phyloP scores from a whole-genome alignment of 1,140 invertebrate genomes.

The Brachionus paranguensis region DNA sequence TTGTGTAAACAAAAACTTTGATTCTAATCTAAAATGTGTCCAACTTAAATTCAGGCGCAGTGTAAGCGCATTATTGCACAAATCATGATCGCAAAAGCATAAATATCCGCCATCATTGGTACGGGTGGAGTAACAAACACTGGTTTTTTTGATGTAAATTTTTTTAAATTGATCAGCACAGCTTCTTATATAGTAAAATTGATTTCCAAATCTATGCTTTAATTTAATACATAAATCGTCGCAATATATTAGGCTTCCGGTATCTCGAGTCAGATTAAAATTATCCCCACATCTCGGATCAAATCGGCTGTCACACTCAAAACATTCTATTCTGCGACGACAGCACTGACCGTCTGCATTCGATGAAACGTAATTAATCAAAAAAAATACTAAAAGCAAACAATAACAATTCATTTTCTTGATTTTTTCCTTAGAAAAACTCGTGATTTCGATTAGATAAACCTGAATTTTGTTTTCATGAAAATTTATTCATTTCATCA shows the following conservation, averaged over 20 bases:
- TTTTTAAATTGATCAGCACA: slow-evolving; percentile 39
- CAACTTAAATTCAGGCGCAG: background rate
- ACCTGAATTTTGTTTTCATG: background rate
- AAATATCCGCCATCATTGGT: slow-evolving; percentile 21
- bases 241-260: background rate
- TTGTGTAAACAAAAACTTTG: background rate
- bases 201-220: slow-evolving; percentile 28
- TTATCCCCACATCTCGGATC: slow-evolving; percentile 27
- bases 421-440: background rate
- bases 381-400: background rate
- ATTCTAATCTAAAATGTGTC: background rate
- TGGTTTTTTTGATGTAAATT: slow-evolving; percentile 38
- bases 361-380: background rate
- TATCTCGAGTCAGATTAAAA: slow-evolving; percentile 4
- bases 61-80: slow-evolving; percentile 2
- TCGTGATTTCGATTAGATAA: background rate
- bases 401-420: background rate
- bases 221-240: slow-evolving; percentile 30
- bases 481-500: background rate
- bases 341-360: slow-evolving; percentile 29
- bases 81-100: slow-evolving; percentile 32
- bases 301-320: slow-evolving; percentile 23
- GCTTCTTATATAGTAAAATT: slow-evolving; percentile 21
- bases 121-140: slow-evolving; percentile 2
- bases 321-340: slow-evolving; percentile 10